Conservation (phyloP, 1,140 invertebrate genomes). For the Cotesia glomerata region DNA sequence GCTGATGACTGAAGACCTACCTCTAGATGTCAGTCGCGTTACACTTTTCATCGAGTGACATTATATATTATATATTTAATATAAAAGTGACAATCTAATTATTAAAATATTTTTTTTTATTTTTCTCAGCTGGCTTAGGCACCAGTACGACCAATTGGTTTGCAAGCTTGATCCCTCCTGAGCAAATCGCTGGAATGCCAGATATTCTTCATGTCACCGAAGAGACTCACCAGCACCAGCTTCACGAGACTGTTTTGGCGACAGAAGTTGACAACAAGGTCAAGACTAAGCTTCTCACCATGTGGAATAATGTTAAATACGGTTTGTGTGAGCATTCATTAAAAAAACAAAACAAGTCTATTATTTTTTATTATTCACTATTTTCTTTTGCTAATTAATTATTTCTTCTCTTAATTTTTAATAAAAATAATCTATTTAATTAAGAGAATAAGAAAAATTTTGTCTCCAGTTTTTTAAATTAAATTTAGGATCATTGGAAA, state of each 20-base stretch:
- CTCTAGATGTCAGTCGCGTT: too few relatives aligned
- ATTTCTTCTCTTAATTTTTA: background rate
- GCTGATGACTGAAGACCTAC: too few relatives aligned
- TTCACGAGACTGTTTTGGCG: slow-evolving; percentile 51
- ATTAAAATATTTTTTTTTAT: slow-evolving; percentile 19
- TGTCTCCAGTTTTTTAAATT: too few relatives aligned
- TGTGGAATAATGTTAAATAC: slow-evolving; percentile 92
- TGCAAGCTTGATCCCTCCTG: slow-evolving; percentile 45
- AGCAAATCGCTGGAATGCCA: slow-evolving; percentile 47
- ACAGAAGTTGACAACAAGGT: slow-evolving; percentile 75
- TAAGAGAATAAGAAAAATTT: too few relatives aligned
- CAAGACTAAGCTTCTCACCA: slow-evolving; percentile 79
- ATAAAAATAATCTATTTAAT: too few relatives aligned
- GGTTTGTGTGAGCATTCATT: slow-evolving; percentile 61
- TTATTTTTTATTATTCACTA: background rate
- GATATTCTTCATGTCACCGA: slow-evolving; percentile 42
- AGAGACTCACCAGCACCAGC: slow-evolving; percentile 37
- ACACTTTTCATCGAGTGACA: too few relatives aligned
- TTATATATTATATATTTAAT: background rate
- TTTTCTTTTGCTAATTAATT: background rate
- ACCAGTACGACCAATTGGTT: slow-evolving; percentile 45
- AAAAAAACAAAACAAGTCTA: background rate
- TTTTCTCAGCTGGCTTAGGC: slow-evolving; percentile 44
- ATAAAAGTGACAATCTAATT: background rate
- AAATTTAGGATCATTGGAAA: too few relatives aligned